These are phyloP conservation scores for Sesamia inferens DNA, from an alignment of 2,888 invertebrate species.

Conservation along the genomic window DNA sequence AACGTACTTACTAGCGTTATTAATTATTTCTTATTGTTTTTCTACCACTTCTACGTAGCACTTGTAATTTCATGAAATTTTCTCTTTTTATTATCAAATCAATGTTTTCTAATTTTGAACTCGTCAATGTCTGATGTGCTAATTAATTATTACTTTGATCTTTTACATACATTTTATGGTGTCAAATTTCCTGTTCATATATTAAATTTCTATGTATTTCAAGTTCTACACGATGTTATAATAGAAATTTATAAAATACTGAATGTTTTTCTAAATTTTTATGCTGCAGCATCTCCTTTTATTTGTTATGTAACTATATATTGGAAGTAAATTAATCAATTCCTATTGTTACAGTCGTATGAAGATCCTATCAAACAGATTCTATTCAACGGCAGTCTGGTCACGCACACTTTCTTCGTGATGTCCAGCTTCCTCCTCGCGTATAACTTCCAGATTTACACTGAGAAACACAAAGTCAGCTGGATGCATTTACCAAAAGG, in stretches of 20 bases:
- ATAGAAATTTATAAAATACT: neutral
- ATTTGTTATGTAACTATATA: too few relatives aligned
- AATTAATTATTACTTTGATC: neutral
- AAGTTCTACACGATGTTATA: neutral
- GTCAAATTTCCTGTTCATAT: neutral
- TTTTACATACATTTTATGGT: neutral
- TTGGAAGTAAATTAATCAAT: too few relatives aligned
- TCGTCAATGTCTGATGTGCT: neutral
- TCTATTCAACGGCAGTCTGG: constrained; percentile 81
- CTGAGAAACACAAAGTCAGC: constrained; percentile 72
- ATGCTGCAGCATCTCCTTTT: neutral
- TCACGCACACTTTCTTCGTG: constrained; percentile 83
- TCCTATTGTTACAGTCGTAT: constrained; percentile 74
- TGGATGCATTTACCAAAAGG: constrained; percentile 80
- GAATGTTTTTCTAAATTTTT: neutral
- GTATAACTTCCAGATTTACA: constrained; percentile 79
- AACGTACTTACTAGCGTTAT: neutral
- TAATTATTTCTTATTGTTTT: constrained; percentile 3
- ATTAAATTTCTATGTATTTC: neutral
- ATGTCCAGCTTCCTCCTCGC: constrained; percentile 85
- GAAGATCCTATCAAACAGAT: constrained; percentile 81
- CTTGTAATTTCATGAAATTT: neutral
- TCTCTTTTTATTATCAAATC: neutral
- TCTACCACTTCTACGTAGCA: neutral
- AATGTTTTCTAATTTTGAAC: neutral